Evolutionary conservation across 2,797 vertebrate species (phyloP).

Genomic region (Linurgus olivaceus): DNA sequence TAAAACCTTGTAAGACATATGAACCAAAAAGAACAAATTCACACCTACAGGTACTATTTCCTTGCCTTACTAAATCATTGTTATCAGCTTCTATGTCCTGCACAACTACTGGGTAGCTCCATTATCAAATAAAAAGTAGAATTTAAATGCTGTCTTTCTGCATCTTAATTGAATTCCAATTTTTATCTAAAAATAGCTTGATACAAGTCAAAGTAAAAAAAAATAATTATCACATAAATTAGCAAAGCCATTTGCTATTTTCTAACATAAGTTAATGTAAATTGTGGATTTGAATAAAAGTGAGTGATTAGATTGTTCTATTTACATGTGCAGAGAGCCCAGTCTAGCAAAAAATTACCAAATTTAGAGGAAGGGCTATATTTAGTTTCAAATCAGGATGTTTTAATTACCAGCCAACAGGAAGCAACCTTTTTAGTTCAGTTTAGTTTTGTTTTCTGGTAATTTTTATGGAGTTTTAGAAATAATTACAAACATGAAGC

Average conservation of each 20-base stretch:
- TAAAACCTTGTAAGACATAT: background rate
- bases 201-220: conserved; percentile 40
- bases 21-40: background rate
- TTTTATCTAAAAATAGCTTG: conserved; percentile 29
- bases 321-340: conserved; percentile 3
- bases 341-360: conserved; percentile 45
- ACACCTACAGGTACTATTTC: background rate
- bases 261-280: conserved; percentile 54
- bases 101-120: background rate
- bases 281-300: conserved; percentile 45
- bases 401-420: conserved; percentile 40
- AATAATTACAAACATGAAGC: conserved; percentile 30
- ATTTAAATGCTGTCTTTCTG: conserved; percentile 18
- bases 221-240: conserved; percentile 48
- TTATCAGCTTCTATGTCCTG: background rate
- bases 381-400: conserved; percentile 56
- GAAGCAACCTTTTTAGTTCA: conserved; percentile 40
- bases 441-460: conserved; percentile 24
- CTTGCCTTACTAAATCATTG: background rate
- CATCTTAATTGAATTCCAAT: conserved; percentile 33
- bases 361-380: conserved; percentile 38
- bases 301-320: conserved; percentile 12
- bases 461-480: conserved; percentile 15
- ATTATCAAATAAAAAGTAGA: conserved; percentile 14
- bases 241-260: conserved; percentile 41